These are phyloP conservation scores for Leptinotarsa rubiginosa DNA, from an alignment of 2,888 invertebrate species.

Conservation along the genomic window DNA sequence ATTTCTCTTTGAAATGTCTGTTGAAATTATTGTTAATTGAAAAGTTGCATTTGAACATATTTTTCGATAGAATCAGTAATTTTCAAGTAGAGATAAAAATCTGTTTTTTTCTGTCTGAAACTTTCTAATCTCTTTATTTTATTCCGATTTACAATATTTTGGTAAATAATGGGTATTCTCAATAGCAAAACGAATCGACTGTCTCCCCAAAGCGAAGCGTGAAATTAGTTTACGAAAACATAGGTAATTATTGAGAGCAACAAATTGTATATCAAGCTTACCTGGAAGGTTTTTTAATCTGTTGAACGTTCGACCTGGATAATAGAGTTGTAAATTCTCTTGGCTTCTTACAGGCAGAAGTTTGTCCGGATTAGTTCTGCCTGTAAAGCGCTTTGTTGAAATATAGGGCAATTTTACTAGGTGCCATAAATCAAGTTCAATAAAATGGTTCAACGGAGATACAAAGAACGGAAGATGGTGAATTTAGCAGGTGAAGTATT, in stretches of 20 bases:
- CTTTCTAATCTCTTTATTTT: not conserved
- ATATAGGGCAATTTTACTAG: constrained; percentile 12
- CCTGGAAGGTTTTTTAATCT: constrained; percentile 14
- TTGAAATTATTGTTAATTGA: no score
- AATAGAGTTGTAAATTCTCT: constrained; percentile 15
- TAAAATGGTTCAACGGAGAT: not conserved
- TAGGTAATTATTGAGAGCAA: not conserved
- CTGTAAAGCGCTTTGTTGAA: constrained; percentile 13
- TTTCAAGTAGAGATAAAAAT: not conserved
- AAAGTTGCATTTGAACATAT: no score
- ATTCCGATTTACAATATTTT: not conserved
- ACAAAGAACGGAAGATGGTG: constrained; percentile 1
- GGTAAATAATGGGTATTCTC: not conserved
- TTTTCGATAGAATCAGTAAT: not conserved
- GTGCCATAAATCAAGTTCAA: constrained; percentile 8
- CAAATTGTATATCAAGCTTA: constrained; percentile 12
- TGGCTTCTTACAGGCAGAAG: not conserved
- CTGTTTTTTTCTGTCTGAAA: no score
- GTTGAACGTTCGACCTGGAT: not conserved
- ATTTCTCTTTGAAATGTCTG: no score
- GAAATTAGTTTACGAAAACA: constrained; percentile 11
- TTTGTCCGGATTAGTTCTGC: not conserved
- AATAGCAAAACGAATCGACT: not conserved
- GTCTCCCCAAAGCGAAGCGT: not conserved
- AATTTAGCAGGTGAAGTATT: constrained; percentile 11